A percentile compares a stretch with the other conserved stretches of the same genome.
These are phyloP conservation scores for Ridgeia piscesae DNA, from an alignment of 1,140 invertebrate genomes.

Conservation along the genomic window DNA sequence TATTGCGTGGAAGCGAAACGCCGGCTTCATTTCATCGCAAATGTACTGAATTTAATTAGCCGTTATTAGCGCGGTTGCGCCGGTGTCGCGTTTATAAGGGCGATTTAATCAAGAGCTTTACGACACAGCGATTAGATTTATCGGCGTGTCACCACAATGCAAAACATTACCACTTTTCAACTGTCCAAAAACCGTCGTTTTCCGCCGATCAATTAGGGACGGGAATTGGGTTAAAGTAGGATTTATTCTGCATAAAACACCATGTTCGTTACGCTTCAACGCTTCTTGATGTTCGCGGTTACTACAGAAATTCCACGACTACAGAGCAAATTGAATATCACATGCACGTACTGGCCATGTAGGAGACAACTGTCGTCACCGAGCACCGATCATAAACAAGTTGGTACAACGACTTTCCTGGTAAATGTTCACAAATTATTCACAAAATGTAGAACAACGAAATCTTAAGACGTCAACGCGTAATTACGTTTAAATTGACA, in stretches of 20 bases:
- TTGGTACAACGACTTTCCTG: no score
- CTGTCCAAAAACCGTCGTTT: neutral
- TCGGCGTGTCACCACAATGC: neutral
- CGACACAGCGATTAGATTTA: neutral
- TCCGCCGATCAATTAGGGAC: neutral
- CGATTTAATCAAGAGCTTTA: constrained; percentile 6
- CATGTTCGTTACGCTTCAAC: neutral
- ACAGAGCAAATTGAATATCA: no score
- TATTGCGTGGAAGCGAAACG: neutral
- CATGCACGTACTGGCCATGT: no score
- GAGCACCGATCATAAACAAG: no score
- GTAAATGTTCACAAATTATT: no score
- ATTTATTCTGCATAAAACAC: neutral
- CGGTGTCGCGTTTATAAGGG: neutral
- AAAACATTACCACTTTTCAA: neutral
- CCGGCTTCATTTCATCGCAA: neutral
- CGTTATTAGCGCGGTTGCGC: neutral
- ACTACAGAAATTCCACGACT: neutral
- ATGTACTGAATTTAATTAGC: neutral
- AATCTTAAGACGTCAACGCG: no score
- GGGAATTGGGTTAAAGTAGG: neutral
- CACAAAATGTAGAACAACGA: no score
- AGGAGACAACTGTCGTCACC: no score
- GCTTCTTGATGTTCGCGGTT: neutral
- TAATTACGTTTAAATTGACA: no score